These are phyloP conservation scores for Lithosia quadra DNA, from an alignment of 2,888 invertebrate species.

Conservation along the genomic window DNA sequence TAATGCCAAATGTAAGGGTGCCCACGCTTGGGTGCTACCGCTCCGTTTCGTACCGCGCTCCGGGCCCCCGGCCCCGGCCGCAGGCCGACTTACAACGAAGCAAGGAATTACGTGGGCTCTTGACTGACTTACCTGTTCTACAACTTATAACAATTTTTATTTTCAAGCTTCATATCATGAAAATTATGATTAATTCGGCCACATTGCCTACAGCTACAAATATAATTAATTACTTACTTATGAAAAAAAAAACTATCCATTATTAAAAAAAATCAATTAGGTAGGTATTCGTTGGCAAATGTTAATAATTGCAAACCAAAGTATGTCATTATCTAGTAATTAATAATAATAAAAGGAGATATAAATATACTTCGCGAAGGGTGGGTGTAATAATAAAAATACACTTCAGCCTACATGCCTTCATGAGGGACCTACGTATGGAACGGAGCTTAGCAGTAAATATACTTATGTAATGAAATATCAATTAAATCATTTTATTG, in stretches of 20 bases:
- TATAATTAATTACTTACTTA: too few relatives aligned
- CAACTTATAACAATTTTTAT: conserved; percentile 23
- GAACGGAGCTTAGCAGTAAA: too few relatives aligned
- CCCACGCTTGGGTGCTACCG: conserved; percentile 60
- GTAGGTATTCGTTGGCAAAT: too few relatives aligned
- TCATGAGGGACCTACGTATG: too few relatives aligned
- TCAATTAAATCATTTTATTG: too few relatives aligned
- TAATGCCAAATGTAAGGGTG: conserved; percentile 73
- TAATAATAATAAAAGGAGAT: too few relatives aligned
- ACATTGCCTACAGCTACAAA: neutral
- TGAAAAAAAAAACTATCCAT: too few relatives aligned
- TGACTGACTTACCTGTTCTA: conserved; percentile 27
- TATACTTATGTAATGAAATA: neutral
- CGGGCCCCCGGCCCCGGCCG: conserved; percentile 28
- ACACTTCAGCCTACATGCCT: too few relatives aligned
- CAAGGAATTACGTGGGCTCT: conserved; percentile 27
- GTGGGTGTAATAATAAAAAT: too few relatives aligned
- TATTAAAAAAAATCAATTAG: too few relatives aligned
- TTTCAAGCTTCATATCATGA: conserved; percentile 19
- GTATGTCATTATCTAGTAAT: neutral
- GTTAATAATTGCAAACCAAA: neutral
- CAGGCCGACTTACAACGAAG: conserved; percentile 34
- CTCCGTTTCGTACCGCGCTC: conserved; percentile 16
- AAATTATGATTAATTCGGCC: neutral
- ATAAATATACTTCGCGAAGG: too few relatives aligned